Conservation (phyloP, 2,797 vertebrate genomes). For the Lepilemur septentrionalis region DNA sequence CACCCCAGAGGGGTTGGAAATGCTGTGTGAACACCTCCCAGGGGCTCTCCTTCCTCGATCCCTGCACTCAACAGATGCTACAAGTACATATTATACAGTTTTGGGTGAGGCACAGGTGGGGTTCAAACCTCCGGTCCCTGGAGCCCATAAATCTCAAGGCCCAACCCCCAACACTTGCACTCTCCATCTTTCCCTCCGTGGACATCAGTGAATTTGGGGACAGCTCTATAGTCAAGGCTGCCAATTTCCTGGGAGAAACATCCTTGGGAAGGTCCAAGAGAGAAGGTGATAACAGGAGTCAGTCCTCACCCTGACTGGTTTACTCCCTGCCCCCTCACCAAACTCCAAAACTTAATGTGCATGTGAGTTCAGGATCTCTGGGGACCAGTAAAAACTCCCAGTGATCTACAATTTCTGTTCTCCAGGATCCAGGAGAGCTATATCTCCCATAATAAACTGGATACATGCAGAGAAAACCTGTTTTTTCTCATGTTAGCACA, state of each 20-base stretch:
- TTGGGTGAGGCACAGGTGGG: background rate
- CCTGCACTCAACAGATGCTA: background rate
- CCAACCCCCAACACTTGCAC: rapidly evolving
- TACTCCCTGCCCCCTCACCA: no score
- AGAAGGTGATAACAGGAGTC: background rate
- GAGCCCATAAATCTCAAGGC: background rate
- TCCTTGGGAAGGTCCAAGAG: background rate
- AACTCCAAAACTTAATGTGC: background rate
- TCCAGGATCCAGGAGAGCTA: background rate
- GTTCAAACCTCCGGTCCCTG: background rate
- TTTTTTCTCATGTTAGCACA: background rate
- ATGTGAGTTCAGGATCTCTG: background rate
- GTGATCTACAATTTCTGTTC: background rate
- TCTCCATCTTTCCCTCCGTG: rapidly evolving
- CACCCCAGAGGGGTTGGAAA: background rate
- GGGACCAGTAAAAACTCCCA: background rate
- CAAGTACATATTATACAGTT: background rate
- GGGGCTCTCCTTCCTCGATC: background rate
- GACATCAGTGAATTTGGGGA: background rate
- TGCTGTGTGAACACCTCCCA: background rate
- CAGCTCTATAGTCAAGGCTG: background rate
- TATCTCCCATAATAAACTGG: background rate
- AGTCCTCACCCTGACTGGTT: background rate
- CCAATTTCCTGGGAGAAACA: background rate
- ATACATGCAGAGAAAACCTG: background rate